Evolutionary conservation across 2,888 invertebrate genomes (phyloP), one percentile per base, ranked within the genome.

Genomic region (Blastobasis adustella): DNA sequence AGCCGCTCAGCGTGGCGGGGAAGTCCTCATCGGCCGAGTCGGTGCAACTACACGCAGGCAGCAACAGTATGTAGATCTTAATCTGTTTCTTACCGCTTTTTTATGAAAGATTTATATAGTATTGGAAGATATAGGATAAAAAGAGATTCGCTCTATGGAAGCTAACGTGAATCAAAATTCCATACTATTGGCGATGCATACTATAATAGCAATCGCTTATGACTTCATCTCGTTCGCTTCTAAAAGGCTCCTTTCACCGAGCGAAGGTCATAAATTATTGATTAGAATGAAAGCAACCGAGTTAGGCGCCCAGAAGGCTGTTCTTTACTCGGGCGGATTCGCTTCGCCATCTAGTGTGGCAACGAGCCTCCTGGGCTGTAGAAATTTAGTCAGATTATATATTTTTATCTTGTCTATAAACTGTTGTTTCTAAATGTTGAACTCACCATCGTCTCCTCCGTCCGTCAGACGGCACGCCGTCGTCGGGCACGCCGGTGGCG

Each of bases 21-120:
- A 95, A 95, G 76, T 95, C 95, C 0, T 94, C 94, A 54, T 95
- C 95, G 3, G 94, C 94, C 0, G 95, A 95, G 71, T 95, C 95
- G 3, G 94, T 95, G 56, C 93, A 93, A 65, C 87, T 91, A 10
- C 90, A 90, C 40, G 76, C 82, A 9, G 89, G 90, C 48, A 89
- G 79, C 58, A 85, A 90, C 71, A 76, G 90, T 73, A 63, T 81
- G 66, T 82, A 68, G 45, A 23, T 23, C 23, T 23, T 23, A 2
- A 23, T 23, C 23, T 23, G 23, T 3, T 23, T 23, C 23, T 23
- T 23, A 23, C 1, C 23, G 3, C 23, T 23, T 23, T 23, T 23
- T 23, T 2, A 23, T 23, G 23, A 23, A 23, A 23, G 23, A 23
- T 23, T 2, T 23, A 23, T 23, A 23, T 23, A 3, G 23, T 23